Evolutionary conservation across 2,797 vertebrate species (phyloP), one percentile per base, ranked within the genome.

Genomic region (Darevskia mixta): DNA sequence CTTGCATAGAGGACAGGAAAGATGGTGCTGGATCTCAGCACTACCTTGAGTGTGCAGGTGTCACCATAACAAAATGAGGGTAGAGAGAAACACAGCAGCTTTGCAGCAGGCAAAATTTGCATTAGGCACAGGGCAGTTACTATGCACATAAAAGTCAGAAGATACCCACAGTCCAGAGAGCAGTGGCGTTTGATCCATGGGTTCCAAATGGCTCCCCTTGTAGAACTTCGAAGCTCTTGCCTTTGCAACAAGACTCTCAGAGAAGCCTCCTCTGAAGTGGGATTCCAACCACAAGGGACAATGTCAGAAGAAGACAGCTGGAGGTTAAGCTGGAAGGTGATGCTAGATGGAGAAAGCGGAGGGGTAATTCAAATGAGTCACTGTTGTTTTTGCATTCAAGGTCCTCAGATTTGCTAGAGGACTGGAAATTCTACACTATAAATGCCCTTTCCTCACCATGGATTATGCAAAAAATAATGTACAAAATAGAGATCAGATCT

Each of bases 251-350:
- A 32, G 38, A 1, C 43, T 1, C 13, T 95, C 93, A 96, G 88
- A 92, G 93, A 4, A 93, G 87, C 41, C 9, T 43, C 15, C 0
- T 32, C 80, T 94, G 91, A 86, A 95, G 73, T 0, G 10, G 4
- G 3, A 0, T 78, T 1, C 83, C 91, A 41, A 64, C 0, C 0
- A 45, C 15, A 0, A 45, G 0, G 0, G 1, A 18, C 86, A 93
- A 76, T 0, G 88, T 0, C 1, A 2, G 32, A 41, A 4, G 38
- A 29, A 49, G 0, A 0, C 91, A 85, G 79, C 55, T 71, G 61
- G 72, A 45, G 66, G 67, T 88, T 61, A 87, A 81, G 1, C 75
- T 49, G 89, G 83, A 29, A 1, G 90, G 88, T 0, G 94, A 89
- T 2, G 86, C 95, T 96, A 8, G 3, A 2, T 1, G 67, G 79